These are phyloP conservation scores for Chrysotoxum bicinctum DNA, from an alignment of 2,888 invertebrate genomes.

Conservation along the genomic window DNA sequence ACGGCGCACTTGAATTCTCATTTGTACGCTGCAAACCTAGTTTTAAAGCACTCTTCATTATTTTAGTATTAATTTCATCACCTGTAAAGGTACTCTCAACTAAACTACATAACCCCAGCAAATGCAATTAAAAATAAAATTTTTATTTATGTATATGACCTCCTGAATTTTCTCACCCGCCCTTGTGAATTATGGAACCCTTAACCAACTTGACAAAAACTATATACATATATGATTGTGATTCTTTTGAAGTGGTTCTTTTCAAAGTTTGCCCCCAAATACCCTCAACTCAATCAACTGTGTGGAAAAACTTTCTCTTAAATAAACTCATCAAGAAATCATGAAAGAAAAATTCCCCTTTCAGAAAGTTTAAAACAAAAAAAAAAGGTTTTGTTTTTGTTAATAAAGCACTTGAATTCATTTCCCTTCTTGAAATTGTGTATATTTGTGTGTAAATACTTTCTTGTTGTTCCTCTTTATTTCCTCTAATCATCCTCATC, in stretches of 20 bases:
- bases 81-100: not conserved
- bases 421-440: not conserved
- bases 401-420: slow-evolving; percentile 23
- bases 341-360: slow-evolving; percentile 18
- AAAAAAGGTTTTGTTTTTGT: slow-evolving; percentile 10
- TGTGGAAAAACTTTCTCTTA: slow-evolving; percentile 11
- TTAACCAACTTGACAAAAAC: not conserved
- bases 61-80: too few relatives aligned
- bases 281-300: slow-evolving; percentile 35
- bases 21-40: too few relatives aligned
- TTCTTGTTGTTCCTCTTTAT: slow-evolving; percentile 2
- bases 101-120: not conserved
- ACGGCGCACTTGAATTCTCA: too few relatives aligned
- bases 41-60: too few relatives aligned
- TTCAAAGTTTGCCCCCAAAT: not conserved
- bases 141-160: not conserved
- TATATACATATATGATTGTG: not conserved
- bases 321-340: slow-evolving; percentile 17
- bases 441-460: not conserved
- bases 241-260: slow-evolving; percentile 13
- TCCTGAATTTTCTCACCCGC: not conserved
- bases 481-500: slow-evolving; percentile 17
- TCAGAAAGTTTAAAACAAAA: not conserved
- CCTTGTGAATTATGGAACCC: slow-evolving; percentile 23
- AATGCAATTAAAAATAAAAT: slow-evolving; percentile 11